These are phyloP conservation scores for Corythucha ciliata DNA, from an alignment of 2,888 invertebrate species.

Conservation along the genomic window DNA sequence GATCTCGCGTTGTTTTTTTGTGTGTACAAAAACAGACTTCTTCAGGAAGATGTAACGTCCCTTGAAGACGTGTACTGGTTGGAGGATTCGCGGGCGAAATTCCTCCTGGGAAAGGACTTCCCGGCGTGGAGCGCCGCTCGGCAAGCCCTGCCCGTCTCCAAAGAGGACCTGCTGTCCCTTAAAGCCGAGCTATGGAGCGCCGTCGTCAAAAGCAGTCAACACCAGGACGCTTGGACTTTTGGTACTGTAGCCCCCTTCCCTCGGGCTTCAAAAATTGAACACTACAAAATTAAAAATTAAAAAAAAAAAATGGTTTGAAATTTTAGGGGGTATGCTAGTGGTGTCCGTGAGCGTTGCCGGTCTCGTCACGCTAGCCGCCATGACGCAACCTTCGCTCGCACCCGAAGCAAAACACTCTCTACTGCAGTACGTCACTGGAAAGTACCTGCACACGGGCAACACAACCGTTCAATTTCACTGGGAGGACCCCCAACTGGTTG, in stretches of 20 bases:
- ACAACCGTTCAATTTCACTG: constrained; percentile 83
- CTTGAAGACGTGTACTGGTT: constrained; percentile 85
- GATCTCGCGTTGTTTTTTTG: neutral
- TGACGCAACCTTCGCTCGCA: constrained; percentile 81
- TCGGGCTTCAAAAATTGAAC: too few species aligned
- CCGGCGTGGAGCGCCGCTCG: constrained; percentile 68
- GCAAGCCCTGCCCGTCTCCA: constrained; percentile 71
- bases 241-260: constrained; percentile 43
- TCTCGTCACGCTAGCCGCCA: constrained; percentile 77
- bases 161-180: constrained; percentile 63
- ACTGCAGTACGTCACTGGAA: constrained; percentile 83
- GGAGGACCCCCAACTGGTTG: constrained; percentile 81
- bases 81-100: constrained; percentile 68
- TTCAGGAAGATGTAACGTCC: constrained; percentile 72
- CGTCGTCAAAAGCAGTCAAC: constrained; percentile 74
- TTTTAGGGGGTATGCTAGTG: constrained; percentile 73
- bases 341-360: constrained; percentile 83
- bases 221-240: constrained; percentile 86
- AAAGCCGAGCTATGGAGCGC: constrained; percentile 79
- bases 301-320: too few species aligned
- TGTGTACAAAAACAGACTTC: constrained; percentile 53
- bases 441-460: constrained; percentile 78
- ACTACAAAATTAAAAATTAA: too few species aligned
- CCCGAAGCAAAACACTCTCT: constrained; percentile 85
- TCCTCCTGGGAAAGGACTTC: constrained; percentile 70